A percentile compares a stretch with the other conserved stretches of the same genome.
Evolutionary conservation across 2,797 vertebrate species (phyloP).

Genomic region (Alca torda): DNA sequence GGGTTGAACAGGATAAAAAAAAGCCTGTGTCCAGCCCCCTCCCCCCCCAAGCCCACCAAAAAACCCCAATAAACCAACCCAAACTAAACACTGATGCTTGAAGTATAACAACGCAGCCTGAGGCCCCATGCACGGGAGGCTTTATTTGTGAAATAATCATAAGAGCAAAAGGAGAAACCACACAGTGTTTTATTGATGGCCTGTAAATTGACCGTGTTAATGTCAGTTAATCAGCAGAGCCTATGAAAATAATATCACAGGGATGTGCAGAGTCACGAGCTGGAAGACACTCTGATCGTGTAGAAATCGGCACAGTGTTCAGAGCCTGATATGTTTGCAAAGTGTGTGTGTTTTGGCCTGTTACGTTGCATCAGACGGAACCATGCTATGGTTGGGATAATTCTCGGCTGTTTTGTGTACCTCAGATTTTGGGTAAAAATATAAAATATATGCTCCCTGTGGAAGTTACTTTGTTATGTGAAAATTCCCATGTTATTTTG

Average conservation of each 20-base stretch:
- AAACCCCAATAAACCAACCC: neutral
- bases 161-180: neutral
- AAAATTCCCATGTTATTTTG: neutral
- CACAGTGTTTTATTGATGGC: neutral
- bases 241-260: neutral
- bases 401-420: neutral
- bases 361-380: neutral
- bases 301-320: fast-evolving
- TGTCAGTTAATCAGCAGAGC: neutral
- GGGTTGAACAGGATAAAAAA: neutral
- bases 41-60: fast-evolving
- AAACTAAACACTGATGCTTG: neutral
- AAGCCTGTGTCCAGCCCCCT: neutral
- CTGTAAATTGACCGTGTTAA: neutral
- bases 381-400: fast-evolving
- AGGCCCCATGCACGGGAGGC: neutral
- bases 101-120: neutral
- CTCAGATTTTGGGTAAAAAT: too few species aligned
- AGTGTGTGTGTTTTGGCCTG: fast-evolving
- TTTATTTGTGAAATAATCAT: neutral
- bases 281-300: neutral
- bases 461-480: neutral
- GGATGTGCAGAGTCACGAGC: neutral
- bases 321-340: neutral
- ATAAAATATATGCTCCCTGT: neutral